Evolutionary conservation across 1,140 invertebrate genomes (phyloP).

Genomic region (Macrobrachium rosenbergii): DNA sequence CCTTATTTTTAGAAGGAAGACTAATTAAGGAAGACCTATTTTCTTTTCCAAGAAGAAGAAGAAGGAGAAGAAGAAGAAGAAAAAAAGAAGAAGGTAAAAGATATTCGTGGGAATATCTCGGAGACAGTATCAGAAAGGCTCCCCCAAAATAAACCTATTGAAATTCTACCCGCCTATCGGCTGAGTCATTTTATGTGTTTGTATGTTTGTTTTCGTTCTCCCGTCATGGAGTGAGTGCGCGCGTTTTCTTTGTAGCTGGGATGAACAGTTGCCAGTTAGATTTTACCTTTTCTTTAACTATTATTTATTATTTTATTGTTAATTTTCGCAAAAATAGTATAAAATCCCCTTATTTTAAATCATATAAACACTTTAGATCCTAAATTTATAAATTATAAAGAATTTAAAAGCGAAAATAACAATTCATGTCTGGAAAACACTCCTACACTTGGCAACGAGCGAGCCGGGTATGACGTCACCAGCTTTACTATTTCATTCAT

Average conservation of each 20-base stretch:
- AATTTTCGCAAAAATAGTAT: too few species aligned
- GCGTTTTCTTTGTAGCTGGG: not conserved
- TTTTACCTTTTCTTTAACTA: not conserved
- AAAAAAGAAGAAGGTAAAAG: not conserved
- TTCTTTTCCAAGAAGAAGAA: not conserved
- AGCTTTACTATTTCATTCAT: constrained; percentile 30
- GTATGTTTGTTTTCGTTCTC: constrained; percentile 1
- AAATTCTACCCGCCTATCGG: not conserved
- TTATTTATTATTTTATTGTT: too few species aligned
- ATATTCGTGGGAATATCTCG: not conserved
- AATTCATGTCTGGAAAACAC: too few species aligned
- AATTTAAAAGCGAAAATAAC: not conserved
- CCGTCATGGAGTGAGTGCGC: not conserved
- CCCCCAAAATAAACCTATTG: constrained; percentile 29
- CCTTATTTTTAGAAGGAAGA: too few species aligned
- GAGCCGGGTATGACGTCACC: not conserved
- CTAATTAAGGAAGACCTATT: too few species aligned
- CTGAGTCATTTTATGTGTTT: not conserved
- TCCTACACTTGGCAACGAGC: not conserved
- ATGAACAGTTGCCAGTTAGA: not conserved
- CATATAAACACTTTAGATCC: too few species aligned
- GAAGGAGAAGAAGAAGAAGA: not conserved
- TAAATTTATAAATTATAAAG: not conserved
- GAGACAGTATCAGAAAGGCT: not conserved
- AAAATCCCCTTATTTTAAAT: too few species aligned